Evolutionary conservation across 2,888 invertebrate genomes (phyloP), one percentile per base, ranked within the genome.

Genomic region (Plebejus argus): DNA sequence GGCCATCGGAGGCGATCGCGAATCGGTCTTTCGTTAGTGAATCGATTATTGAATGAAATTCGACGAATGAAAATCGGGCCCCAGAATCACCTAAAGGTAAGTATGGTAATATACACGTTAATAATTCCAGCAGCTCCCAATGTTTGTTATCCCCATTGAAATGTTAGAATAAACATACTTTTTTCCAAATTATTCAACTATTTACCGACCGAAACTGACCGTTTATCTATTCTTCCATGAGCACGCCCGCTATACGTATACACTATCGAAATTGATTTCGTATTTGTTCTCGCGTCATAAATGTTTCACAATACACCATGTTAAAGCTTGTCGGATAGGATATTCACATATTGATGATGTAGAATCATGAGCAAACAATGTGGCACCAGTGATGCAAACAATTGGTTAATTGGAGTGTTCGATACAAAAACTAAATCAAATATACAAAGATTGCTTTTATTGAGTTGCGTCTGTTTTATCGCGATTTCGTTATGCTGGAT

Each of bases 341-440:
- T 90, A 90, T 91, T 91, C 89, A 90, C 87, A 88, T 90, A 91
- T 91, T 91, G 89, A 91, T 90, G 89, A 90, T 90, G 89, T 89
- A 88, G 86, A 86, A 89, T 88, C 88, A 86, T 87, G 87, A 86
- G 84, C 88, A 88, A 91, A 92, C 88, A 90, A 88, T 86, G 85
- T 84, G 82, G 82, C 23, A 23, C 74, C 74, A 28, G 74, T 84
- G 85, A 81, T 82, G 86, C 84, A 85, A 86, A 87, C 88, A 89
- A 87, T 87, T 89, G 87, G 86, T 84, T 87, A 90, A 87, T 88
- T 90, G 86, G 88, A 86, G 88, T 53, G 28, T 74, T 72, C 45
- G 87, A 84, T 87, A 87, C 86, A 80, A 81, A 81, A 81, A 77
- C 78, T 72, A 84, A 84, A 87, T 86, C 85, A 83, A 58, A 78